phyloP scores from a whole-genome alignment of 2,888 invertebrate genomes.

The Dilophus febrilis region DNA sequence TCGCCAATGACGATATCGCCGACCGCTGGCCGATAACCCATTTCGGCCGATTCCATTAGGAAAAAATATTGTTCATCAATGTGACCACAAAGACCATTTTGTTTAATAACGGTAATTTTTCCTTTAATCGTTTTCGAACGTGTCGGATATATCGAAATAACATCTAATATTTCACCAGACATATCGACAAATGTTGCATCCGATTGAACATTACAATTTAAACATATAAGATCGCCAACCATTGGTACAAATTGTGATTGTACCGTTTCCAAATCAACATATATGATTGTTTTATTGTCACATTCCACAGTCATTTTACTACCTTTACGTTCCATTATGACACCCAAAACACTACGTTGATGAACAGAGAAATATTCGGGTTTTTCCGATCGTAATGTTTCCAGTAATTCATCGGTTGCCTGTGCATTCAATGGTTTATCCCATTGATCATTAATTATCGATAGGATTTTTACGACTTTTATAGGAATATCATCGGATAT shows the following conservation, averaged over 20 bases:
- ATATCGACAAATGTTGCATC: constrained; percentile 35
- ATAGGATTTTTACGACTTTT: constrained; percentile 39
- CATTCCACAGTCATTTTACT: constrained; percentile 18
- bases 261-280: constrained; percentile 42
- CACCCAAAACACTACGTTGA: constrained; percentile 19
- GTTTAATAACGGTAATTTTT: constrained; percentile 13
- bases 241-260: constrained; percentile 46
- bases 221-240: constrained; percentile 49
- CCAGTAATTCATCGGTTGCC: constrained; percentile 9
- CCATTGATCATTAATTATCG: constrained; percentile 35
- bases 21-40: constrained; percentile 34
- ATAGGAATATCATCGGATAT: constrained; percentile 27
- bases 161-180: constrained; percentile 38
- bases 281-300: constrained; percentile 38
- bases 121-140: constrained; percentile 33
- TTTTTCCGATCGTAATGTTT: constrained; percentile 20
- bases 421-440: constrained; percentile 28
- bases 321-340: constrained; percentile 15
- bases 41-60: constrained; percentile 34
- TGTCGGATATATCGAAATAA: constrained; percentile 40
- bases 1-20: constrained; percentile 48
- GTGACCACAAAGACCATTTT: constrained; percentile 33
- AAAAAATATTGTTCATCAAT: constrained; percentile 45
- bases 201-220: constrained; percentile 43
- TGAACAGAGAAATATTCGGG: constrained; percentile 8